These are phyloP conservation scores for Melieria omissa DNA, from an alignment of 2,888 invertebrate genomes.

Conservation along the genomic window DNA sequence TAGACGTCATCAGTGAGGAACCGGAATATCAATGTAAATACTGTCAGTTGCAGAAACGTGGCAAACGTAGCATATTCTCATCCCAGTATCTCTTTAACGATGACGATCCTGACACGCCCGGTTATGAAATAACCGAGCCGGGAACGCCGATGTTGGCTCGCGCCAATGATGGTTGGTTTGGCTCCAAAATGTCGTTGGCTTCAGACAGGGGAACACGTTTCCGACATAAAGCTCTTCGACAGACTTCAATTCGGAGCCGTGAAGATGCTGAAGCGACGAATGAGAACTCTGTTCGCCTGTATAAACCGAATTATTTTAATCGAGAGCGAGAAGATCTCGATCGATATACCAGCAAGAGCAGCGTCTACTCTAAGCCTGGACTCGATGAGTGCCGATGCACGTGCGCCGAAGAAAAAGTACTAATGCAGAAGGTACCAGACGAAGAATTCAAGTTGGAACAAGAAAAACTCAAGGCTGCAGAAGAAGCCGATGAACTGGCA, in stretches of 20 bases:
- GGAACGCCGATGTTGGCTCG: conserved; percentile 75
- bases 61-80: conserved; percentile 59
- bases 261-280: conserved; percentile 33
- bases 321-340: conserved; percentile 70
- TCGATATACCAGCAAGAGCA: conserved; percentile 58
- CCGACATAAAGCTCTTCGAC: conserved; percentile 51
- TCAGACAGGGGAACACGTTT: conserved; percentile 47
- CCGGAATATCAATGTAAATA: conserved; percentile 60
- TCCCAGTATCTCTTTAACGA: conserved; percentile 67
- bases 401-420: conserved; percentile 59
- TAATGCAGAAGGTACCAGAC: conserved; percentile 53
- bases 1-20: conserved; percentile 34
- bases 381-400: conserved; percentile 57
- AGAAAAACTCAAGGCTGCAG: conserved; percentile 39
- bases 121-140: conserved; percentile 76
- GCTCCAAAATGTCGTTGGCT: conserved; percentile 60
- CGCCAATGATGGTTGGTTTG: conserved; percentile 64
- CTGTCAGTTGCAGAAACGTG: conserved; percentile 55
- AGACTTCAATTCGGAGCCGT: conserved; percentile 47
- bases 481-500: conserved; percentile 59
- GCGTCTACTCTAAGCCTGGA: conserved; percentile 55
- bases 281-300: conserved; percentile 41
- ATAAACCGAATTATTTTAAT: conserved; percentile 70
- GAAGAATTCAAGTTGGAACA: conserved; percentile 46
- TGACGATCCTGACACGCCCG: conserved; percentile 73